These are phyloP conservation scores for Mesorhabditis belari DNA, from an alignment of 2,888 invertebrate genomes.

Conservation along the genomic window DNA sequence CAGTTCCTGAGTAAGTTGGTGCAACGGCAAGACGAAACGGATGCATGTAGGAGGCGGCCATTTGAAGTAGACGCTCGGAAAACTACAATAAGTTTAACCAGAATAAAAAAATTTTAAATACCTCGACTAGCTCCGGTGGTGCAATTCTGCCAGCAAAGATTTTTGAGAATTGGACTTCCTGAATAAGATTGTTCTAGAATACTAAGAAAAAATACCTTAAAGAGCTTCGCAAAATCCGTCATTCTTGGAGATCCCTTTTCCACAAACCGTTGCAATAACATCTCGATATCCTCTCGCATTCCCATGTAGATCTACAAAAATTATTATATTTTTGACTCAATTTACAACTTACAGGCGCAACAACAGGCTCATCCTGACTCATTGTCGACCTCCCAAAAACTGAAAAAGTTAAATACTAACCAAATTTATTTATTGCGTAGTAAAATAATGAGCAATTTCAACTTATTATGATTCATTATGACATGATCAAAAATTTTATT, in stretches of 20 bases:
- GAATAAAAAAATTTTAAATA: background rate
- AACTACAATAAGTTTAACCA: constrained; percentile 1
- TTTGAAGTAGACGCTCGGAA: constrained; percentile 4
- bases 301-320: background rate
- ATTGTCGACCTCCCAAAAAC: too few relatives aligned
- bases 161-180: background rate
- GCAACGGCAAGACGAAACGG: background rate
- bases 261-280: background rate
- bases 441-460: too few relatives aligned
- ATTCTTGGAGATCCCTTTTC: background rate
- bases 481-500: too few relatives aligned
- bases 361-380: too few relatives aligned
- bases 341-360: too few relatives aligned
- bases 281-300: background rate
- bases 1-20: background rate
- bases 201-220: background rate
- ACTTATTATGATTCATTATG: too few relatives aligned
- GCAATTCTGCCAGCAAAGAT: background rate
- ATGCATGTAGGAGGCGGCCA: constrained; percentile 2
- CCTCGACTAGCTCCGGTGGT: background rate
- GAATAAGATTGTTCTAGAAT: too few relatives aligned
- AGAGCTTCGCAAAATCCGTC: background rate
- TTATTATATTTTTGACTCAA: too few relatives aligned
- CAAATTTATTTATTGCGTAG: too few relatives aligned
- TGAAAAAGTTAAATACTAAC: too few relatives aligned